Evolutionary conservation across 1,140 invertebrate genomes (phyloP).

Genomic region (Achatina immaculata): DNA sequence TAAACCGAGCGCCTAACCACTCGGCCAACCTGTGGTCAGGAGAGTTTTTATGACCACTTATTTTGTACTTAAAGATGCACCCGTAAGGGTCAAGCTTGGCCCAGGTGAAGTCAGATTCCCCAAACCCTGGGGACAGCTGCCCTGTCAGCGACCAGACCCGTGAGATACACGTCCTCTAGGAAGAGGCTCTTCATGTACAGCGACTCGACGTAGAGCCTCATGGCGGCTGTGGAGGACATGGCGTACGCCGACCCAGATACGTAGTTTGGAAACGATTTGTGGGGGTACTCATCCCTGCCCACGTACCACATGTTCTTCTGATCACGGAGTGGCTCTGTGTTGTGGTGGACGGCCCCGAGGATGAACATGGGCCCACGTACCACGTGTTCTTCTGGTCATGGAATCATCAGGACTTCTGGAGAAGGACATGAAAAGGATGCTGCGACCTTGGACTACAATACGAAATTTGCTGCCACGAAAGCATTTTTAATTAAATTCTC

Average conservation of each 20-base stretch:
- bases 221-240: slow-evolving; percentile 57
- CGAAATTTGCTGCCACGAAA: too few relatives aligned
- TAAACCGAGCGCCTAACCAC: too few relatives aligned
- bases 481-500: too few relatives aligned
- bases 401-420: too few relatives aligned
- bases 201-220: slow-evolving; percentile 60
- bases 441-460: too few relatives aligned
- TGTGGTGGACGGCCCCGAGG: slow-evolving; percentile 44
- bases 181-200: slow-evolving; percentile 54
- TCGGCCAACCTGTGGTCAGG: too few relatives aligned
- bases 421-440: too few relatives aligned
- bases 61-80: slow-evolving; percentile 44
- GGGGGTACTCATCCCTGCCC: slow-evolving; percentile 60
- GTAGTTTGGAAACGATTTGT: slow-evolving; percentile 63
- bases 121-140: slow-evolving; percentile 39
- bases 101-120: slow-evolving; percentile 41
- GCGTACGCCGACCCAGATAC: slow-evolving; percentile 68
- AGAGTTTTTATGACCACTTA: slow-evolving; percentile 50
- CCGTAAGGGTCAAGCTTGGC: slow-evolving; percentile 33
- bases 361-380: slow-evolving; percentile 39
- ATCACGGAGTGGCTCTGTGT: slow-evolving; percentile 51
- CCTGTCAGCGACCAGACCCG: slow-evolving; percentile 57
- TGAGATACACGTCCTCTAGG: slow-evolving; percentile 71
- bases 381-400: slow-evolving; percentile 7
- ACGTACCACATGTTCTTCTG: slow-evolving; percentile 70